Evolutionary conservation across 2,113 vertebrate genomes (phyloP), one percentile per base, ranked within the genome.

Genomic region (Mesitornis unicolor): DNA sequence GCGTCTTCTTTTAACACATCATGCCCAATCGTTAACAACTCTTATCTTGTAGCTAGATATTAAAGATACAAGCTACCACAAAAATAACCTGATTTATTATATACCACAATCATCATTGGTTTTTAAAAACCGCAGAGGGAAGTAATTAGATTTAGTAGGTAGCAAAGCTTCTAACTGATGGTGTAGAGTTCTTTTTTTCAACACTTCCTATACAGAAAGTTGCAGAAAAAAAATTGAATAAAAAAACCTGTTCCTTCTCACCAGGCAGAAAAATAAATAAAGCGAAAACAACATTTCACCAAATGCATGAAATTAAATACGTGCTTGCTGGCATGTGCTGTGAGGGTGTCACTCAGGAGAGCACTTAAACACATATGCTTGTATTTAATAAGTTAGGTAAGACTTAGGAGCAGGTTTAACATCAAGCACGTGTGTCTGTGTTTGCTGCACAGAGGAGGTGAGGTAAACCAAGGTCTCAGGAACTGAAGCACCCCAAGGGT

Each of bases 281-380:
- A 93, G 22, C 19, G 78, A 93, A 91, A 80, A 67, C 81, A 89
- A 68, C 71, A 43, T 92, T 88, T 95, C 43, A 45, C 57, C 73
- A 56, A 96, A 95, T 2, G 28, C 73, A 75, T 81, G 64, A 70
- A 86, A 96, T 94, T 53, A 91, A 91, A 96, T 93, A 80, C 0
- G 28, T 83, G 82, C 75, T 95, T 91, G 36, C 68, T 94, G 79
- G 79, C 86, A 74, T n/a, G 86, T 90, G 57, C 85, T 90, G 65
- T 67, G 90, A 94, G 76, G 67, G 90, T 79, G 42, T 93, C 90
- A 88, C 92, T 93, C 79, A 75, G 90, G 88, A 95, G 79, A 92
- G 90, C 56, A 47, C 81, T 96, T 89, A 83, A 90, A 89, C 0
- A 2, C 85, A 86, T 77, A 57, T 90, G 88, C 64, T 92, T 81